Evolutionary conservation across 2,888 invertebrate genomes (phyloP), one percentile per base, ranked within the genome.

Genomic region (Caenorhabditis imperialis): DNA sequence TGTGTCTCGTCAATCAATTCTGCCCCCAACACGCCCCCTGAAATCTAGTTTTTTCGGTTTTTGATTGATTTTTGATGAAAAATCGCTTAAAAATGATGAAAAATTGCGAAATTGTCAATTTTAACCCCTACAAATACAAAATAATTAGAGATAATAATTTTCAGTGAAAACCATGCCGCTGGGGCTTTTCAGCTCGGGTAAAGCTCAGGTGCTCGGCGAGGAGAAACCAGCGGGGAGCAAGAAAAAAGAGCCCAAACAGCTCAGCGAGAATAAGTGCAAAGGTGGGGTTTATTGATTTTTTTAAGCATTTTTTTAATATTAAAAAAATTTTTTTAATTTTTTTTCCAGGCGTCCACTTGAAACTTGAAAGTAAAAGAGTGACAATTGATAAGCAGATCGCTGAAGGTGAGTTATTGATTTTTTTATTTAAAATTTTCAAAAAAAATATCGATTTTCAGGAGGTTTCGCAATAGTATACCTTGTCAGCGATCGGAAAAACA

Each of bases 391-490:
- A 80, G 53, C 86, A 86, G 57, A 69, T 86, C 14, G 86, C 86
- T 14, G 87, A 87, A 85, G 87, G 87, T 87, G 38, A 38, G 47
- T 45, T 14, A 14, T 20, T 35, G 12, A 51, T 63, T 65, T 6
- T n/a, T 30, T n/a, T 37, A 35, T n/a, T n/a, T n/a, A n/a, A n/a
- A n/a, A n/a, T n/a, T n/a, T n/a, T n/a, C n/a, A n/a, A n/a, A n/a
- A n/a, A n/a, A n/a, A n/a, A n/a, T n/a, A n/a, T n/a, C n/a, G n/a
- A n/a, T 27, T 53, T 60, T n/a, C 88, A 95, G 95, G 95, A 89
- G 95, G 95, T 75, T 95, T 95, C 91, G 94, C 95, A 57, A 92
- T 96, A 88, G 95, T 95, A 40, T 95, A 94, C 90, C 91, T 94
- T 85, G 94, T 93, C 53, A 93, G 93, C 89, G 92, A 92, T 84